These are phyloP conservation scores for Microtus oregoni DNA, from an alignment of 2,113 vertebrate genomes.

Conservation along the genomic window DNA sequence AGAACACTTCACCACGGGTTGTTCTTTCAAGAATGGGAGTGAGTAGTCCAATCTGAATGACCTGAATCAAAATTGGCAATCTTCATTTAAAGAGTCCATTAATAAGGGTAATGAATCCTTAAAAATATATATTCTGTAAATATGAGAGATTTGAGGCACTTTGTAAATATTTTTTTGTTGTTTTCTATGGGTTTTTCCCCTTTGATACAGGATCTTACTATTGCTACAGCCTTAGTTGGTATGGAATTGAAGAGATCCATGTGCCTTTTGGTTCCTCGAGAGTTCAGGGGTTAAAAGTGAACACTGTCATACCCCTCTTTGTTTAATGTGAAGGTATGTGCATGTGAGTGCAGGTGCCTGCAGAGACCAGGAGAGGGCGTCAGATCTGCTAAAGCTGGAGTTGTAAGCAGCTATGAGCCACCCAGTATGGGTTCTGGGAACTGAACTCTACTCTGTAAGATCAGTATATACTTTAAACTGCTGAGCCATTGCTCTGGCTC, in stretches of 20 bases:
- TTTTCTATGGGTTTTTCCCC: background rate
- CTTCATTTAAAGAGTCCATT: conserved; percentile 42
- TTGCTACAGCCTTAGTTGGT: background rate
- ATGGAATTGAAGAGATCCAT: background rate
- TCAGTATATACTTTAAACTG: background rate
- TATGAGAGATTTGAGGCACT: conserved; percentile 36
- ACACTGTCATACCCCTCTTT: background rate
- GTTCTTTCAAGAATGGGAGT: conserved; percentile 37
- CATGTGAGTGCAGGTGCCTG: background rate
- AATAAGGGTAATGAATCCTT: conserved; percentile 25
- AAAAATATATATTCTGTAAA: background rate
- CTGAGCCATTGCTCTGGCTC: background rate
- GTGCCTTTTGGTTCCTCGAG: background rate
- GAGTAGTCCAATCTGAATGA: background rate
- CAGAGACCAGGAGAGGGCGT: background rate
- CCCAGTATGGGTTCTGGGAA: background rate
- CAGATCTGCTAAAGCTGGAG: background rate
- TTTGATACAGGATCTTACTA: background rate
- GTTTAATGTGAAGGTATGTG: background rate
- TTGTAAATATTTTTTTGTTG: conserved; percentile 53
- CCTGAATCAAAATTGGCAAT: conserved; percentile 20
- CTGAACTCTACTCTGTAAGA: background rate
- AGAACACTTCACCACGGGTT: conserved; percentile 1
- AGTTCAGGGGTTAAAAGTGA: background rate
- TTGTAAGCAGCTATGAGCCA: background rate